Percentiles rank a stretch among this genome's conserved stretches.
Conservation (phyloP, 2,888 invertebrate genomes). For the Parnassius glacialis region DNA sequence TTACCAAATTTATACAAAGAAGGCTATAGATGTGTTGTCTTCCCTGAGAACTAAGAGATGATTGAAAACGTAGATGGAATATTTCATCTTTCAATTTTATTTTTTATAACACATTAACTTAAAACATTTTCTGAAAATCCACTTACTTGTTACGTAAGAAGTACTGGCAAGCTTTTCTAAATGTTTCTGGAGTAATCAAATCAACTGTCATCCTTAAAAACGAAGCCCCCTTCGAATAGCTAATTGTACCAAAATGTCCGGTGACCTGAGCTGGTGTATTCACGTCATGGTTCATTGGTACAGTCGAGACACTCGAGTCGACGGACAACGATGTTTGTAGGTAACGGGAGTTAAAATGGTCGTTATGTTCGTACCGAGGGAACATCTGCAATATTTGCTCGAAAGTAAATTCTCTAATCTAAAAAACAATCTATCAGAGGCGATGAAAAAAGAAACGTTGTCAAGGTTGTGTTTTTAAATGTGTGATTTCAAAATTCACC, state of each 20-base stretch:
- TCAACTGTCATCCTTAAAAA: constrained; percentile 66
- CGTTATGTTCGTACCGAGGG: constrained; percentile 82
- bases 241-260: constrained; percentile 84
- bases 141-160: constrained; percentile 77
- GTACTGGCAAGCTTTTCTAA: constrained; percentile 51
- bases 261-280: constrained; percentile 82
- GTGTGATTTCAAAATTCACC: too few relatives aligned
- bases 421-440: too few relatives aligned
- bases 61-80: too few relatives aligned
- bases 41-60: too few relatives aligned
- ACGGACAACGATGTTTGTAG: constrained; percentile 82
- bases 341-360: constrained; percentile 87
- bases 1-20: too few relatives aligned
- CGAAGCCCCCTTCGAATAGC: constrained; percentile 84
- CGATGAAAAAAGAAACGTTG: too few relatives aligned
- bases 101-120: too few relatives aligned
- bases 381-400: constrained; percentile 83
- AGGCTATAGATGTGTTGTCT: too few relatives aligned
- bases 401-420: too few relatives aligned
- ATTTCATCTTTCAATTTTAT: too few relatives aligned
- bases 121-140: constrained; percentile 2
- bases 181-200: constrained; percentile 58
- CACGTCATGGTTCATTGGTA: constrained; percentile 82
- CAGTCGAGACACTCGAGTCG: constrained; percentile 61
- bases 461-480: too few relatives aligned